Percentiles rank a stretch among this genome's conserved stretches.
phyloP scores from a whole-genome alignment of 2,113 vertebrate genomes.

The Leiothrix lutea region DNA sequence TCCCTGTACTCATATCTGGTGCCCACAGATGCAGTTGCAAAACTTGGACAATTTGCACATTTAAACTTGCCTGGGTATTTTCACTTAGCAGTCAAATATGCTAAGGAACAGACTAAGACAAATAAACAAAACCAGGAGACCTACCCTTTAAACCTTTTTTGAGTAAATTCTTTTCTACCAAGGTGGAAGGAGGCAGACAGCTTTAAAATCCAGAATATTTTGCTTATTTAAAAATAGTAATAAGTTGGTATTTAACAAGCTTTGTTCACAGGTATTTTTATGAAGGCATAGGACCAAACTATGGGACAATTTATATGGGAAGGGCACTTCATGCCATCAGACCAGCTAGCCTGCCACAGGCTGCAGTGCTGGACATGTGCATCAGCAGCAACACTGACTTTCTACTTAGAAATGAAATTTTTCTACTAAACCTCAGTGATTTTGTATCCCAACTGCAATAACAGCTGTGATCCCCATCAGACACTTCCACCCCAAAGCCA shows the following conservation, averaged over 20 bases:
- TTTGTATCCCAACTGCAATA: neutral
- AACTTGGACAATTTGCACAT: neutral
- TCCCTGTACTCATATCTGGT: neutral
- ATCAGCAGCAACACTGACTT: neutral
- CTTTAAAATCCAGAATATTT: neutral
- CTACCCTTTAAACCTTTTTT: neutral
- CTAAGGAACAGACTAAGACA: neutral
- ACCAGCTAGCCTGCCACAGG: fast-evolving
- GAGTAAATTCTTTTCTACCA: neutral
- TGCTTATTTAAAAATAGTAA: neutral
- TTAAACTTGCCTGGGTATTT: neutral
- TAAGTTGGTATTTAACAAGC: neutral
- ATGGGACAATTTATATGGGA: fast-evolving
- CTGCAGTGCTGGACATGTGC: fast-evolving
- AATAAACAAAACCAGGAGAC: neutral
- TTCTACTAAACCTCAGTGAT: neutral
- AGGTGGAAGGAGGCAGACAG: neutral
- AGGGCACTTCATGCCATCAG: neutral
- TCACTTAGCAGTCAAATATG: neutral
- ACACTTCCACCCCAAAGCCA: neutral
- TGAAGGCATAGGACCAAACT: neutral
- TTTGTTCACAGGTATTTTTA: neutral
- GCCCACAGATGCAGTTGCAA: neutral
- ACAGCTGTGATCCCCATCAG: neutral
- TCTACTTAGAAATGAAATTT: neutral